Evolutionary conservation across 1,140 invertebrate genomes (phyloP), one percentile per base, ranked within the genome.

Genomic region (Pemphigus obesinymphae): DNA sequence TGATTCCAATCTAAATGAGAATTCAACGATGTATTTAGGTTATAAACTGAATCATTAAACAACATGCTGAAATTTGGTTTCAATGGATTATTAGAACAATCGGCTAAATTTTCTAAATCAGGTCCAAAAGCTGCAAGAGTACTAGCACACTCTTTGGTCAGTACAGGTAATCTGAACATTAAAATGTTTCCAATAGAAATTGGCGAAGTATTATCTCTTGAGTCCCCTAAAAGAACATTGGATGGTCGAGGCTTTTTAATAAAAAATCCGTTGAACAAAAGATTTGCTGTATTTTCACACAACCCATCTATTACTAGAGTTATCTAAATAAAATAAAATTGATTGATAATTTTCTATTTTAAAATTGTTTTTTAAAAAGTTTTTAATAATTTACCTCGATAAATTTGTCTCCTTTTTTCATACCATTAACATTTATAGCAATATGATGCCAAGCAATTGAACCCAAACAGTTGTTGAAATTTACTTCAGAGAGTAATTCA

Each of bases 391-490:
- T 29, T 73, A 80, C 76, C 37, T 80, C 76, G 63, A 80, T 80
- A 31, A 11, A 61, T 76, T 91, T 90, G 81, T 88, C 89, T 11
- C 88, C 88, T 83, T 89, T 87, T 50, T 91, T 87, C 0, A 87
- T 88, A 84, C 91, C 90, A 84, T 88, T 88, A 34, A 91, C 88
- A 86, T 91, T 91, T 29, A 92, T 85, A 31, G 90, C 89, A 50
- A 92, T 85, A 85, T 91, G 90, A 83, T 89, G 88, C 91, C 91
- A 92, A 10, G 87, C 85, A 50, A 88, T 87, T 3, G 88, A 86
- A 23, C 89, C 86, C 45, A 91, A 83, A 55, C 88, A 86, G 20
- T 87, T 87, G 61, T 86, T 88, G 23, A 90, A 86, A 6, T 88
- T 88, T 34, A 88, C 82, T 84, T 90, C 89, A 26, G 89, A 89